A percentile compares a stretch with the other conserved stretches of the same genome.
These are phyloP conservation scores for Xyrichtys novacula DNA, from an alignment of 2,797 vertebrate genomes.

Conservation along the genomic window DNA sequence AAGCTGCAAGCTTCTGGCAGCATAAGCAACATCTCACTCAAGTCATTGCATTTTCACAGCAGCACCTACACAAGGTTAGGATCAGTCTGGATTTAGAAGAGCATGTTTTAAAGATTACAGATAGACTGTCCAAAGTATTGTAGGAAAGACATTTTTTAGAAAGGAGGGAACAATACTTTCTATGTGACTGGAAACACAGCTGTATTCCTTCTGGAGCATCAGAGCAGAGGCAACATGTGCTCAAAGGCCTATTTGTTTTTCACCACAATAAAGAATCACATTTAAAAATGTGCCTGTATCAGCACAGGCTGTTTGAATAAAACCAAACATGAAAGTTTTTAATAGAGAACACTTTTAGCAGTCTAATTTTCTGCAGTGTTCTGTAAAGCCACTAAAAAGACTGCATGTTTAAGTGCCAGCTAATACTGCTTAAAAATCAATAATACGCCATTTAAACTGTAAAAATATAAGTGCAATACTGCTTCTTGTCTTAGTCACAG, in stretches of 20 bases:
- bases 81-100: neutral
- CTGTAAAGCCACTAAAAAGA: neutral
- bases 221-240: neutral
- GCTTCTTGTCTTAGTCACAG: neutral
- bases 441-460: neutral
- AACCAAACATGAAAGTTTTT: neutral
- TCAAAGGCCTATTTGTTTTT: neutral
- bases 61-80: neutral
- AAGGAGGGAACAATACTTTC: neutral
- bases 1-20: neutral
- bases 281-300: neutral
- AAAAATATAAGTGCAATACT: neutral
- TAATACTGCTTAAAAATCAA: constrained; percentile 17
- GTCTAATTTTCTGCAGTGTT: neutral
- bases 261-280: neutral
- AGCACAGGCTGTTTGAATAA: neutral
- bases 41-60: constrained; percentile 2
- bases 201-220: neutral
- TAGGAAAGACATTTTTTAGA: neutral
- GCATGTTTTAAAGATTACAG: neutral
- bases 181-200: neutral
- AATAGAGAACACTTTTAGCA: neutral
- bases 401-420: neutral
- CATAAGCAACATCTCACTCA: neutral
- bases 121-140: neutral